Conservation (phyloP, 2,888 invertebrate genomes). For the Pycnomerus fuliginosus region DNA sequence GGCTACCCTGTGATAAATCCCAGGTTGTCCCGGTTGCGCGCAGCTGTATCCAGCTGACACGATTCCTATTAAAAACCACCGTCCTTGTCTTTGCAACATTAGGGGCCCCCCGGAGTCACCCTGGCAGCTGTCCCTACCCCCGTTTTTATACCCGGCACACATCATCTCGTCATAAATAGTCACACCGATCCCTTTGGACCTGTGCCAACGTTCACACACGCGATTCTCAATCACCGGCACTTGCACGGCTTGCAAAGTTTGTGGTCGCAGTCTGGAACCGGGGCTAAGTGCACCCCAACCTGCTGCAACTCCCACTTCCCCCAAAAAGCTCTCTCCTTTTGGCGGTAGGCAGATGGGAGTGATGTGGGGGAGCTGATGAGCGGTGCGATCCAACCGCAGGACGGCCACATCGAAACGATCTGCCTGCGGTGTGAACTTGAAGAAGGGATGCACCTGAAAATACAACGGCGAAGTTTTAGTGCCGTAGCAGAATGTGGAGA, state of each 20-base stretch:
- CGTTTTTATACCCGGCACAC: slow-evolving; percentile 88
- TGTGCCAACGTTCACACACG: slow-evolving; percentile 69
- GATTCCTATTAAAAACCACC: slow-evolving; percentile 83
- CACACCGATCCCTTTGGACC: slow-evolving; percentile 77
- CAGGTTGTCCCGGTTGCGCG: slow-evolving; percentile 90
- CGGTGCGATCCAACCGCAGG: slow-evolving; percentile 79
- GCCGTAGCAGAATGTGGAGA: too few relatives aligned
- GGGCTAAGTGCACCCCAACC: slow-evolving; percentile 88
- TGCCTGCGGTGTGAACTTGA: slow-evolving; percentile 91
- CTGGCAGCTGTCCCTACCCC: slow-evolving; percentile 77
- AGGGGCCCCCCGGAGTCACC: slow-evolving; percentile 88
- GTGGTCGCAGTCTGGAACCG: slow-evolving; percentile 83
- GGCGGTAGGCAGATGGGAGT: slow-evolving; percentile 90
- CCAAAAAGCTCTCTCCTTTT: slow-evolving; percentile 85
- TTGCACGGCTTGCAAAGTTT: slow-evolving; percentile 87
- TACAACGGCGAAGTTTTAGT: too few relatives aligned
- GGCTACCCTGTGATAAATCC: slow-evolving; percentile 90
- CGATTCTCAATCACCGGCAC: slow-evolving; percentile 92
- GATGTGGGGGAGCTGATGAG: slow-evolving; percentile 89
- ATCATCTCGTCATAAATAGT: slow-evolving; percentile 95
- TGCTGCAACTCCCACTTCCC: slow-evolving; percentile 89
- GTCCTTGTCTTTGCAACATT: slow-evolving; percentile 82
- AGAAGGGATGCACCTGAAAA: slow-evolving; percentile 83
- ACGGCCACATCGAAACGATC: slow-evolving; percentile 91
- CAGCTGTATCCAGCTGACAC: slow-evolving; percentile 94